Conservation (phyloP, 2,113 vertebrate genomes). For the Nipponia nippon region DNA sequence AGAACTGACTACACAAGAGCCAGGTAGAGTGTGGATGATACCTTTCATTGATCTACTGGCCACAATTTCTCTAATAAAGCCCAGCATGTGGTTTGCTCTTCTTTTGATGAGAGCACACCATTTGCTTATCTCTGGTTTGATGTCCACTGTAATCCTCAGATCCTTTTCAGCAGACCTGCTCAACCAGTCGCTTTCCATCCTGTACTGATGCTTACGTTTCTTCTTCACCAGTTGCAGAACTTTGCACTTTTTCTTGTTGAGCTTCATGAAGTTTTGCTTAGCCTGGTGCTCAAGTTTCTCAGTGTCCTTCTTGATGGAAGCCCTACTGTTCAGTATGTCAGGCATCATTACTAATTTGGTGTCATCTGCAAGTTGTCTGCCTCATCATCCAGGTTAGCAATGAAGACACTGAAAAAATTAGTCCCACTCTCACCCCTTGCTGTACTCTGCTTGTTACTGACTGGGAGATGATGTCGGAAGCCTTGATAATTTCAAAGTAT, state of each 20-base stretch:
- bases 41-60: neutral
- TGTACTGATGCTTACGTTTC: neutral
- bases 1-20: accelerated
- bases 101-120: neutral
- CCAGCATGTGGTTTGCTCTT: neutral
- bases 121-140: neutral
- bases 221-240: neutral
- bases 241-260: neutral
- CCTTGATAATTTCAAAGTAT: neutral
- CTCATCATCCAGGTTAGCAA: neutral
- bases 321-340: neutral
- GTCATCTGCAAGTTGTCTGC: neutral
- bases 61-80: neutral
- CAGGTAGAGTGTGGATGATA: neutral
- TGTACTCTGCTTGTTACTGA: neutral
- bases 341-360: neutral
- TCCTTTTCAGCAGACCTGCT: neutral
- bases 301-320: neutral
- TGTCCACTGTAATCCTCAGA: neutral
- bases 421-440: neutral
- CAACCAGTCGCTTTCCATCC: neutral
- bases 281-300: neutral
- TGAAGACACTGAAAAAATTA: neutral
- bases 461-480: neutral
- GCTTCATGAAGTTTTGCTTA: neutral